These are phyloP conservation scores for Hypolimnas misippus DNA, from an alignment of 2,888 invertebrate species.

Conservation along the genomic window DNA sequence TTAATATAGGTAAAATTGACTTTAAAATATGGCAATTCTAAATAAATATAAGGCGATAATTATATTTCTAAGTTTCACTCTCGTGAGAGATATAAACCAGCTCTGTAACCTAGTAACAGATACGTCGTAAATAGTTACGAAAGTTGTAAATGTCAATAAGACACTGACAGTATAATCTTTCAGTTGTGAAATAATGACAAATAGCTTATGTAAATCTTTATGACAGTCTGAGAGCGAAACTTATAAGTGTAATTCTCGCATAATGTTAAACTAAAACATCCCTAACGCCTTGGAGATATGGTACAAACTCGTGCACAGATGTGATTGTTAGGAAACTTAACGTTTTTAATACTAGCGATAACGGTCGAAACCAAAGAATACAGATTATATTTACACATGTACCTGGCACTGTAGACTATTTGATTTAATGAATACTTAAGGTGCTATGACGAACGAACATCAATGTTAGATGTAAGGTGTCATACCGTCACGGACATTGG, in stretches of 20 bases:
- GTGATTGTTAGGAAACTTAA: slow-evolving; percentile 19
- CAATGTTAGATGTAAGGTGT: slow-evolving; percentile 22
- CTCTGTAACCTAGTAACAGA: no score
- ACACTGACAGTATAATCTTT: no score
- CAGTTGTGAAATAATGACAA: no score
- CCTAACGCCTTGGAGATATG: slow-evolving; percentile 12
- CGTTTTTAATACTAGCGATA: slow-evolving; percentile 28
- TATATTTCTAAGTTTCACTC: no score
- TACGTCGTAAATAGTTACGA: no score
- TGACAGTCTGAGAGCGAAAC: no score
- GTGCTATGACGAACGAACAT: slow-evolving; percentile 53
- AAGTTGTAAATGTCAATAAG: no score
- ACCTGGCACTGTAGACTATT: slow-evolving; percentile 44
- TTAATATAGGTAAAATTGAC: background rate
- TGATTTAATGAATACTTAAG: slow-evolving; percentile 45
- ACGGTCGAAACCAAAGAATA: slow-evolving; percentile 41
- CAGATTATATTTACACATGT: slow-evolving; percentile 39
- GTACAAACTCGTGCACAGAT: slow-evolving; percentile 28
- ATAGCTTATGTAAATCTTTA: no score
- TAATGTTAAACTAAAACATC: slow-evolving; percentile 2
- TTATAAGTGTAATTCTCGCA: no score
- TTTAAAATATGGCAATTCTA: background rate
- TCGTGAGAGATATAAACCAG: no score
- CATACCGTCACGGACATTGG: slow-evolving; percentile 13
- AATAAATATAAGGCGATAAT: no score